Evolutionary conservation across 1,140 invertebrate species (phyloP).

Genomic region (Heliconius eleuchia): DNA sequence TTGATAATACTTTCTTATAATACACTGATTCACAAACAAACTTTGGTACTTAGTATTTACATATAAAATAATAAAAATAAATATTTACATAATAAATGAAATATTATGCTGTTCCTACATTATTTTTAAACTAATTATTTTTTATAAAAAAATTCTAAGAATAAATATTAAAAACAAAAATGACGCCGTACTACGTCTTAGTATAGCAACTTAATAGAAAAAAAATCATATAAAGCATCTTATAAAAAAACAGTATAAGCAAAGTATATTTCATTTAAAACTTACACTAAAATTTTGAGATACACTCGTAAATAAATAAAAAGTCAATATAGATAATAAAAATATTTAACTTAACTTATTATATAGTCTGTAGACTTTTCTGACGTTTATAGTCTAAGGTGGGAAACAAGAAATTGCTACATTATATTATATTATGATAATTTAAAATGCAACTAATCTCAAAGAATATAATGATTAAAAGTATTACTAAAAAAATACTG

Average conservation of each 20-base stretch:
- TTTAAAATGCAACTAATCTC: slow-evolving; percentile 25
- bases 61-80: slow-evolving; percentile 17
- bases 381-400: slow-evolving; percentile 14
- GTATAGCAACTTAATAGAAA: slow-evolving; percentile 19
- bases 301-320: slow-evolving; percentile 29
- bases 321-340: slow-evolving; percentile 9
- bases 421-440: background rate
- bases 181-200: background rate
- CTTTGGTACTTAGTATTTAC: slow-evolving; percentile 50
- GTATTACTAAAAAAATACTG: background rate
- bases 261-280: slow-evolving; percentile 17
- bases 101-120: slow-evolving; percentile 50
- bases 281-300: slow-evolving; percentile 20
- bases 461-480: background rate
- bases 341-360: slow-evolving; percentile 20
- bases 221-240: slow-evolving; percentile 22
- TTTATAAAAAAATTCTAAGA: slow-evolving; percentile 22
- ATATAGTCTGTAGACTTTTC: background rate
- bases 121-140: slow-evolving; percentile 35
- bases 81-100: slow-evolving; percentile 24
- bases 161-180: slow-evolving; percentile 12
- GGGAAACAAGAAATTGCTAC: slow-evolving; percentile 26
- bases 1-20: slow-evolving; percentile 45
- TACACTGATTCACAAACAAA: slow-evolving; percentile 39
- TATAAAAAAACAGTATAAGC: background rate